These are phyloP conservation scores for Dryococelus australis DNA, from an alignment of 2,888 invertebrate genomes.

Conservation along the genomic window DNA sequence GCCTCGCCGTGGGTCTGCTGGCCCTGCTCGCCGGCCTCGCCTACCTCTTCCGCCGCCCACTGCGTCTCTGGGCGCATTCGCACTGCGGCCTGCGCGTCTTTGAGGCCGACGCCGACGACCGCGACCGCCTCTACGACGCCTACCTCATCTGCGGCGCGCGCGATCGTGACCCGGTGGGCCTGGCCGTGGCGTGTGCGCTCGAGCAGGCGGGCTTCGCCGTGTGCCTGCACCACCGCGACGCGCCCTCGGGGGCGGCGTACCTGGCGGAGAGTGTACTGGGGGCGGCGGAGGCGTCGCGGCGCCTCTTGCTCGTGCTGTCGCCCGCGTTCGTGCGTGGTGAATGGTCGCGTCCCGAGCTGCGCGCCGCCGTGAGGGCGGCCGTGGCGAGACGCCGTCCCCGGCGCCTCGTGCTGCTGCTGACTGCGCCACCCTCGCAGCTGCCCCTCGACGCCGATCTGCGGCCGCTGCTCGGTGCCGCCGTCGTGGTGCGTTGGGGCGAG, in stretches of 20 bases:
- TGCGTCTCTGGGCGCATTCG: conserved; percentile 80
- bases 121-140: conserved; percentile 75
- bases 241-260: conserved; percentile 52
- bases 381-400: conserved; percentile 70
- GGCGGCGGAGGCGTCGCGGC: conserved; percentile 72
- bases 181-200: conserved; percentile 73
- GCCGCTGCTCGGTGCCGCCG: conserved; percentile 74
- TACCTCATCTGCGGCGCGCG: conserved; percentile 86
- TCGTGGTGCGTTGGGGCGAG: conserved; percentile 77
- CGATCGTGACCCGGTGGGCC: conserved; percentile 75
- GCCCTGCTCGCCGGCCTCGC: conserved; percentile 73
- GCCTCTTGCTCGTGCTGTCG: conserved; percentile 81
- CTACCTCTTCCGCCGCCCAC: conserved; percentile 78
- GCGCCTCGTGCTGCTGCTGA: conserved; percentile 65
- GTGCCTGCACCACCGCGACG: conserved; percentile 61
- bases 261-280: conserved; percentile 65
- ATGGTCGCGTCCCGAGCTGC: conserved; percentile 83
- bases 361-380: conserved; percentile 80
- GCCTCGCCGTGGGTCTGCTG: conserved; percentile 73
- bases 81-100: conserved; percentile 77
- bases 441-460: conserved; percentile 80
- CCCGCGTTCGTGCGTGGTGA: conserved; percentile 83
- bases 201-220: conserved; percentile 75
- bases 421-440: conserved; percentile 71
- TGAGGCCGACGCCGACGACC: conserved; percentile 58